Base-by-base conservation (phyloP, 1,140 invertebrate genomes). In the Amphibalanus amphitrite region DNA sequence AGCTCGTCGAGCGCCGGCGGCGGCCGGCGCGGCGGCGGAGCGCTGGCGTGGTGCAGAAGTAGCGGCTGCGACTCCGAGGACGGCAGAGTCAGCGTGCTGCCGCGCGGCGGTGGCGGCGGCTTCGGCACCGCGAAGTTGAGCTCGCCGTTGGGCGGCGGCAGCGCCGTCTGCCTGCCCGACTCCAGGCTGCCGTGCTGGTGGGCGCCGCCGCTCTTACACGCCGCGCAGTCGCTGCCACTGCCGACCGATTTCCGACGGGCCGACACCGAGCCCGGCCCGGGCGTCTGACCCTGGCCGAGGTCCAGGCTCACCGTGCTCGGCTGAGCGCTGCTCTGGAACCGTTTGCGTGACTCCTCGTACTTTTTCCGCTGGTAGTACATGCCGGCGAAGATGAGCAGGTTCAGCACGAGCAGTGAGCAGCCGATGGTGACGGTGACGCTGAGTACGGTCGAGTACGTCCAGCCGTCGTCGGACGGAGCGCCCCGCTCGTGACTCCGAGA, bases 391-490 rank as follows among this genome's bases (percentile, higher is more conserved):
- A 97, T 94, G 0, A 97, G 83, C 13, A 96, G 87, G 79, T 98
- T 97, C 1, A 97, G 84, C 15, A 97, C 84, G 4, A 98, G 83
- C 13, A 95, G 84, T 67, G 91, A 88, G 77, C 91, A 93, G 0
- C 95, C 95, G 1, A 97, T 90, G 0, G 91, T 92, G 71, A 97
- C 92, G 0, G 93, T 96, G 3, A 96, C 89, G n/a, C 90, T 91
- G 0, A 96, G 81, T 0, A 91, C 92, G 0, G 92, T 93, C 0
- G 90, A 93, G 79, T 93, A 93, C 40, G 89, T 72, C 33, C 73
- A 73, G 28, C 38, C 67, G 29, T 28, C 30, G 59, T 25, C 29
- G 15, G 72, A 28, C 67, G 29, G 20, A 23, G 23, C 15, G 20
- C 69, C 38, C 26, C 25, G 25, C 33, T 29, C 33, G 25, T 74